These are phyloP conservation scores for Larimichthys crocea DNA, from an alignment of 2,113 vertebrate species.

Conservation along the genomic window DNA sequence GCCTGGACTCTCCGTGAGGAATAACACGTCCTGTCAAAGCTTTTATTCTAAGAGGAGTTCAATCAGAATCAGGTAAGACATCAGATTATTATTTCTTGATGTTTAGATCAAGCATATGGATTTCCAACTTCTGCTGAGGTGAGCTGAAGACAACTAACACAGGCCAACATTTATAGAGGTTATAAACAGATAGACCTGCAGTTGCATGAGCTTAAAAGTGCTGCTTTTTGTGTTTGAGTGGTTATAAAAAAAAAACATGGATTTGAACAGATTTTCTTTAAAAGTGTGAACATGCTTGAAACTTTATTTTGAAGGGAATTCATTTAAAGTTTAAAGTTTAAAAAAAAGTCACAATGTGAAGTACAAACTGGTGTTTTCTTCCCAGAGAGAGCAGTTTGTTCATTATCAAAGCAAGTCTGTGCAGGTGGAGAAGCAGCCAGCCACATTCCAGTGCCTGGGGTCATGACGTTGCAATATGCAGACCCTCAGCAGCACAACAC, in stretches of 20 bases:
- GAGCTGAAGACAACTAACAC: neutral
- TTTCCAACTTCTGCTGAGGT: neutral
- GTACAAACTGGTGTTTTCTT: conserved; percentile 4
- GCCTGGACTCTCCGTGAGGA: conserved; percentile 24
- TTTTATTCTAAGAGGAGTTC: neutral
- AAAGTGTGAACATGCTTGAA: no score
- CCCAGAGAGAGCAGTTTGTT: conserved; percentile 42
- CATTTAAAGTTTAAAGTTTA: neutral
- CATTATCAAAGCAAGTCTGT: conserved; percentile 78
- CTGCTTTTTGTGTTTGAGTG: neutral
- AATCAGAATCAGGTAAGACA: conserved; percentile 52
- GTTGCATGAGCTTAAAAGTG: neutral
- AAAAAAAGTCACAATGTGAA: neutral
- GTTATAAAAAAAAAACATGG: neutral
- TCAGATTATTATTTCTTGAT: neutral
- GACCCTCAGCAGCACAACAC: conserved; percentile 52
- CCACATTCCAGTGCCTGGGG: conserved; percentile 78
- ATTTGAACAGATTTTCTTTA: neutral
- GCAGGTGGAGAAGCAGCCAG: conserved; percentile 75
- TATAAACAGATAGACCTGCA: neutral
- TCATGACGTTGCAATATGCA: conserved; percentile 50
- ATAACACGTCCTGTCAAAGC: conserved; percentile 18
- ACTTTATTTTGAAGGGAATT: neutral
- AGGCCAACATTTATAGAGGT: conserved; percentile 25
- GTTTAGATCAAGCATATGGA: neutral